Evolutionary conservation across 2,113 vertebrate genomes (phyloP).

Genomic region (Caloenas nicobarica): DNA sequence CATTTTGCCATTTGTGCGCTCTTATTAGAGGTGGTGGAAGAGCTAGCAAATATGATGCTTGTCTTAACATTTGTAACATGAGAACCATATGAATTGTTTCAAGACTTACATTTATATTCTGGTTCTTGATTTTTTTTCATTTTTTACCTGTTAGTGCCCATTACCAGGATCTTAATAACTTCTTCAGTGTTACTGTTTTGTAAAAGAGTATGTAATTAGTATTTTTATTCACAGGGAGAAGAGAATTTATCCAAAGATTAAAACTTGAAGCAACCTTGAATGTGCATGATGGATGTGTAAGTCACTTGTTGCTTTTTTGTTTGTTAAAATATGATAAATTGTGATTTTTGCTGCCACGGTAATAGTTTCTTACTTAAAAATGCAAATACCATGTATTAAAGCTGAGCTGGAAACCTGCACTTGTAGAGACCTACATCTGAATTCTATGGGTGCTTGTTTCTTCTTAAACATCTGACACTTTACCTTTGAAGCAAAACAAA

Average conservation of each 20-base stretch:
- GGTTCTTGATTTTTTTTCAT: not conserved
- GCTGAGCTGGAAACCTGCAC: not conserved
- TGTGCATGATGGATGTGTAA: conserved; percentile 98
- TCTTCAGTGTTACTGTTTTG: not conserved
- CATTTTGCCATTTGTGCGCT: not conserved
- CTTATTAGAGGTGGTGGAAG: not conserved
- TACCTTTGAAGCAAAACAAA: not conserved
- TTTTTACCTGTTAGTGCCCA: not conserved
- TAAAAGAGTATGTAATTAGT: not conserved
- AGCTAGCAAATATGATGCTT: not conserved
- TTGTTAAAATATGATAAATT: not conserved
- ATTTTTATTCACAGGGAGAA: conserved; percentile 85
- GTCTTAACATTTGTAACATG: not conserved
- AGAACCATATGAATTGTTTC: not conserved
- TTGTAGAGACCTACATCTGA: not conserved
- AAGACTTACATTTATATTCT: not conserved
- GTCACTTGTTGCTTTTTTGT: conserved; percentile 64
- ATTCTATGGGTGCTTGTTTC: not conserved
- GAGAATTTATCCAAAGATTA: conserved; percentile 98
- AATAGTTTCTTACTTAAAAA: not conserved
- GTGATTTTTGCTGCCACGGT: not conserved
- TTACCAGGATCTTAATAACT: not conserved
- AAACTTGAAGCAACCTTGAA: conserved; percentile 97
- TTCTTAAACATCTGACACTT: not conserved
- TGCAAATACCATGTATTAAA: not conserved